Conservation (phyloP, 2,113 vertebrate genomes). For the Pogonocichla stellata region DNA sequence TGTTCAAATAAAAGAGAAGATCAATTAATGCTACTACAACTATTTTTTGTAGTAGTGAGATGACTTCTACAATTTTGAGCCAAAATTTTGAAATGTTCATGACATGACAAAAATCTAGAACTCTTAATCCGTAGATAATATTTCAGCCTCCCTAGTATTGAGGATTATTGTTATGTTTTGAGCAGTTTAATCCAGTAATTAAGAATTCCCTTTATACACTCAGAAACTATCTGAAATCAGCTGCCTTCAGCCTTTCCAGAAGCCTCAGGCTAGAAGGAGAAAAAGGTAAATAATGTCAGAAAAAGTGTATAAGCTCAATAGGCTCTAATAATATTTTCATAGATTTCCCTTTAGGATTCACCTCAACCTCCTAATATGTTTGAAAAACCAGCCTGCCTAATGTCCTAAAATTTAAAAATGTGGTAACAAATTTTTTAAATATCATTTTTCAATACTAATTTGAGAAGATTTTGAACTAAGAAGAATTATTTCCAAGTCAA, state of each 20-base stretch:
- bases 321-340: background rate
- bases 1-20: background rate
- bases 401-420: background rate
- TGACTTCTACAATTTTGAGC: background rate
- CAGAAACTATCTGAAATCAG: background rate
- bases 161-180: background rate
- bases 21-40: background rate
- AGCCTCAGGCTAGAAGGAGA: background rate
- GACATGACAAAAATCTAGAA: background rate
- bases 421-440: background rate
- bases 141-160: background rate
- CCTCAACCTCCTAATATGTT: background rate
- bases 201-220: background rate
- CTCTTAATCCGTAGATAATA: background rate
- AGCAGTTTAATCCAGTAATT: background rate
- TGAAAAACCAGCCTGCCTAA: background rate
- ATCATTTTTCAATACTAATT: background rate
- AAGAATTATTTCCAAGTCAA: background rate
- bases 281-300: slow-evolving; percentile 7
- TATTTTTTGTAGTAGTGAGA: background rate
- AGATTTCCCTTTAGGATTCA: background rate
- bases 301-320: background rate
- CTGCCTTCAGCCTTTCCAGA: background rate
- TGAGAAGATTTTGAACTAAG: background rate
- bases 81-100: background rate